Percentiles rank a stretch among this genome's conserved stretches.
Evolutionary conservation across 2,797 vertebrate species (phyloP).

Genomic region (Morelia viridis): DNA sequence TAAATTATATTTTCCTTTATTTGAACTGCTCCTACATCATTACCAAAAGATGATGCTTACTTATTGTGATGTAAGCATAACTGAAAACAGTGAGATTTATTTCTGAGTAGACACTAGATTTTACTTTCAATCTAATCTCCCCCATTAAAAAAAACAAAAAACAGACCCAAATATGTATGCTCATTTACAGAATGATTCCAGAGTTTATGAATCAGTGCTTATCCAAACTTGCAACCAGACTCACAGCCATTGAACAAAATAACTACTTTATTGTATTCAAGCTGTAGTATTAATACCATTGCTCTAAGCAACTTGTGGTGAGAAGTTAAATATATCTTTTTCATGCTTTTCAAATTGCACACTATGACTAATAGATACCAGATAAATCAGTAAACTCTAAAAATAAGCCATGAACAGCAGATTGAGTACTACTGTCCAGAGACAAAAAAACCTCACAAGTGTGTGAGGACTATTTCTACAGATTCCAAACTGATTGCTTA

Average conservation of each 20-base stretch:
- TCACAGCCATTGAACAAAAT: background rate
- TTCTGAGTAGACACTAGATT: background rate
- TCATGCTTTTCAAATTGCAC: background rate
- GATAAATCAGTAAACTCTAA: background rate
- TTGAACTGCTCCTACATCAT: background rate
- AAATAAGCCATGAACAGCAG: constrained; percentile 3
- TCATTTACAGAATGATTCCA: background rate
- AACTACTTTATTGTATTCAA: background rate
- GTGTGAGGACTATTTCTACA: background rate
- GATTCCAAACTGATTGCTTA: background rate
- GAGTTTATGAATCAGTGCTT: background rate
- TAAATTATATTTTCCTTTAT: background rate
- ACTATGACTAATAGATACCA: background rate
- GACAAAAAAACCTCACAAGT: background rate
- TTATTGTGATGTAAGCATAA: background rate
- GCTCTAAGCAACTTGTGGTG: background rate
- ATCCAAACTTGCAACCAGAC: background rate
- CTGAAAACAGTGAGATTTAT: background rate
- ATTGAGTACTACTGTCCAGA: background rate
- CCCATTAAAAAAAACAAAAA: background rate
- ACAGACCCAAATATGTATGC: background rate
- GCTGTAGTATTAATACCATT: background rate
- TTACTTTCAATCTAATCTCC: background rate
- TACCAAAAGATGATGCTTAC: background rate
- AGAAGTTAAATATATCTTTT: background rate